phyloP scores from a whole-genome alignment of 2,888 invertebrate genomes.

The Morinoia aosen region DNA sequence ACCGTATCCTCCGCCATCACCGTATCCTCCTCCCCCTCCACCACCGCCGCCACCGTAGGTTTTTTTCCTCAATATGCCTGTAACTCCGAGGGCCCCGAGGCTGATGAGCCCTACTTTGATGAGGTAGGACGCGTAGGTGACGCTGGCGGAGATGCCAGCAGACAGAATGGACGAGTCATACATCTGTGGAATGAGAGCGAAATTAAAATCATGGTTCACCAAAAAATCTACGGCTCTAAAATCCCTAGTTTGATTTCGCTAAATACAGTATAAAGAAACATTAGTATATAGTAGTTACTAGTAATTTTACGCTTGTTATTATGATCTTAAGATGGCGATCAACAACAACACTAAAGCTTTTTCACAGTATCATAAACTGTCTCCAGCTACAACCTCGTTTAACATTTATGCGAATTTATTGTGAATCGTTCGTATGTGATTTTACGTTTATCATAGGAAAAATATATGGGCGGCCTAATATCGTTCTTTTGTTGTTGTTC shows the following conservation, averaged over 20 bases:
- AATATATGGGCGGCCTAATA: too few species aligned
- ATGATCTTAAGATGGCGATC: not conserved
- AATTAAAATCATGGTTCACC: not conserved
- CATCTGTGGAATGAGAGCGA: not conserved
- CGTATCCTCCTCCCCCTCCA: not conserved
- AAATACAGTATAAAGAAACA: too few species aligned
- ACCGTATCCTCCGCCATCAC: not conserved
- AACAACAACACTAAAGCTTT: not conserved
- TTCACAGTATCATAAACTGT: not conserved
- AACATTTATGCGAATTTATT: not conserved
- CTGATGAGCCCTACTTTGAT: constrained; percentile 31
- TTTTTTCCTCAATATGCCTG: constrained; percentile 38
- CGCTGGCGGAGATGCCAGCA: constrained; percentile 34
- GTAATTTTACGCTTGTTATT: not conserved
- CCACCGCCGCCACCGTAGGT: constrained; percentile 19
- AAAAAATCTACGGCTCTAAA: not conserved
- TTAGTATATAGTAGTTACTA: not conserved
- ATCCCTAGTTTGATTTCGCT: not conserved
- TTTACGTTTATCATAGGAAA: too few species aligned
- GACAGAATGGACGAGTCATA: constrained; percentile 6
- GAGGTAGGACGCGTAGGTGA: constrained; percentile 40
- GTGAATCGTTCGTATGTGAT: too few species aligned
- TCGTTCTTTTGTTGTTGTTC: too few species aligned
- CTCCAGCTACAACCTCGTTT: too few species aligned
- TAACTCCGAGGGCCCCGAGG: constrained; percentile 43